A percentile compares a stretch with the other conserved stretches of the same genome.
phyloP scores from a whole-genome alignment of 2,113 vertebrate species.

The Columbina picui region DNA sequence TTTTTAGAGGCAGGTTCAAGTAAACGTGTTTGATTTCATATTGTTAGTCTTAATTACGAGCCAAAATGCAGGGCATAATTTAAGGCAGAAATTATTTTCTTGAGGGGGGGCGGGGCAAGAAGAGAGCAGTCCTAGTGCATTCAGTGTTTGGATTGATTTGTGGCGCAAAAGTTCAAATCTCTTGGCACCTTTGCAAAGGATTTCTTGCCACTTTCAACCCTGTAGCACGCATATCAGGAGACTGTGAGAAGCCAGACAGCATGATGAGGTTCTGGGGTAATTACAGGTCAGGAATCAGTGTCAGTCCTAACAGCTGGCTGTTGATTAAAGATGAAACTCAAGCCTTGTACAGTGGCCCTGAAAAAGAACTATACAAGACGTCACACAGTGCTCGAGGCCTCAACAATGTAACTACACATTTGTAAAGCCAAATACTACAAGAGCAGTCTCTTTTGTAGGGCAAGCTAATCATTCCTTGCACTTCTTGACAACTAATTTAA shows the following conservation, averaged over 20 bases:
- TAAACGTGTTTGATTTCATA: background rate
- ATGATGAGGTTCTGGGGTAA: slow-evolving; percentile 7
- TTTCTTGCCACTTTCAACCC: background rate
- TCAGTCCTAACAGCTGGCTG: slow-evolving; percentile 2
- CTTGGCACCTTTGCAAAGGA: background rate
- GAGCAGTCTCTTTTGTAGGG: background rate
- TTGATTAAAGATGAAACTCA: slow-evolving; percentile 5
- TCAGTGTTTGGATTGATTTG: background rate
- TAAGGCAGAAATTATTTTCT: background rate
- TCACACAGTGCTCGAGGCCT: background rate
- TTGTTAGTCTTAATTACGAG: background rate
- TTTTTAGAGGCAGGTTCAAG: background rate
- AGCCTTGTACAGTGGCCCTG: background rate
- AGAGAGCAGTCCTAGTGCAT: background rate
- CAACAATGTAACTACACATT: background rate
- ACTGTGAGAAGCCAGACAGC: background rate
- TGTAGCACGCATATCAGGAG: background rate
- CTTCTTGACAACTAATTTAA: background rate
- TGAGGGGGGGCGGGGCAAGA: rapidly evolving
- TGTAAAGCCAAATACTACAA: background rate
- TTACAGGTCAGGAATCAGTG: slow-evolving; percentile 15
- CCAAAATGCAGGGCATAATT: background rate
- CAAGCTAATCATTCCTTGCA: background rate
- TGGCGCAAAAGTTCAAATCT: background rate
- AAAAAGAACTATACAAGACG: background rate